phyloP scores from a whole-genome alignment of 23 tunicate species.

The Phallusia fumigata region DNA sequence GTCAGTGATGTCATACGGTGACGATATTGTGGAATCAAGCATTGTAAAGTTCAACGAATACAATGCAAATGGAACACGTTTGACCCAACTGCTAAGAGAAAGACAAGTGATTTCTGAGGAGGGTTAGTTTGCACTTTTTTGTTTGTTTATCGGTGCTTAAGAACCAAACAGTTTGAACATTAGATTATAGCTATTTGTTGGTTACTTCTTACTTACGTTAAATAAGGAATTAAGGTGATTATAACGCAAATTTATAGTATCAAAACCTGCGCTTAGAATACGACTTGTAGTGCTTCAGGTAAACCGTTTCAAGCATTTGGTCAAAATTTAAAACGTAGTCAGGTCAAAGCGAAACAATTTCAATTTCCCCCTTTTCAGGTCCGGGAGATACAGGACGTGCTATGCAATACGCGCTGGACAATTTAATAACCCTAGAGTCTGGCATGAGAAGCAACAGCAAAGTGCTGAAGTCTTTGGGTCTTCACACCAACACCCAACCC shows the following conservation, averaged over 20 bases:
- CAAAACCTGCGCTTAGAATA: no score
- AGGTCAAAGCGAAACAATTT: no score
- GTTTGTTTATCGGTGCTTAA: background rate
- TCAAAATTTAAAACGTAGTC: no score
- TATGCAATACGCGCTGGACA: background rate
- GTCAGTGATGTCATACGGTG: background rate
- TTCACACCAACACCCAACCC: background rate
- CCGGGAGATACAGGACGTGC: background rate
- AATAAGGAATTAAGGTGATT: no score
- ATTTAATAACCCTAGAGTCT: background rate
- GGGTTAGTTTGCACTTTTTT: no score
- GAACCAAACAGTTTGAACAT: background rate
- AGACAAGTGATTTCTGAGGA: background rate
- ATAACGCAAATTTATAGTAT: no score
- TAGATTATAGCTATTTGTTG: background rate
- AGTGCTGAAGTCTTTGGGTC: background rate
- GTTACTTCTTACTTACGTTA: no score
- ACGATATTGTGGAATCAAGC: background rate
- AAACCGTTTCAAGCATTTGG: no score
- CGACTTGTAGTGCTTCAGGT: no score
- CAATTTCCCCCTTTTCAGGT: background rate
- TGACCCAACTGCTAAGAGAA: background rate
- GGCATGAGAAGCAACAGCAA: background rate
- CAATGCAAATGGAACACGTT: background rate
- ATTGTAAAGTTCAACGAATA: background rate